Conservation (phyloP, 2,797 vertebrate species). For the Spondyliosoma cantharus region DNA sequence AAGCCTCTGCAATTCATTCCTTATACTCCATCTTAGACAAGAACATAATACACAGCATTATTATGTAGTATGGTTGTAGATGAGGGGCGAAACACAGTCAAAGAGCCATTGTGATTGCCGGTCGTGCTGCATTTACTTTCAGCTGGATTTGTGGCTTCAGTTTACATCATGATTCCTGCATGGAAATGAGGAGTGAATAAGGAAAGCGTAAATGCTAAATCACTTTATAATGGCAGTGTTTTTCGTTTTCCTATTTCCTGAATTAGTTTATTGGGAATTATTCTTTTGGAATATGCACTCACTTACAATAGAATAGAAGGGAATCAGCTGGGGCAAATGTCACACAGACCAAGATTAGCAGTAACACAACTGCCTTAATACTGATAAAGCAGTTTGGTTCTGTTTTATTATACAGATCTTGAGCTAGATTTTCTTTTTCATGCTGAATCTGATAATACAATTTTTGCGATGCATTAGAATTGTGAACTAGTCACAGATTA, state of each 20-base stretch:
- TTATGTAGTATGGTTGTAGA: slow-evolving; percentile 75
- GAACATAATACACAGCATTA: slow-evolving; percentile 76
- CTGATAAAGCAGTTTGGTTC: slow-evolving; percentile 19
- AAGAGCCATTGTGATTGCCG: slow-evolving; percentile 78
- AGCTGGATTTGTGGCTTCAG: slow-evolving; percentile 69
- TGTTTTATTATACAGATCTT: slow-evolving; percentile 4
- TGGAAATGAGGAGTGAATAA: slow-evolving; percentile 62
- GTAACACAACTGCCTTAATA: slow-evolving; percentile 8
- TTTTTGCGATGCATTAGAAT: background rate
- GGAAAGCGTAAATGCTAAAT: slow-evolving; percentile 63
- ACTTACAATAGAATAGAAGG: slow-evolving; percentile 34
- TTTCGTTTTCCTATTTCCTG: slow-evolving; percentile 41
- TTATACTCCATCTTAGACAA: slow-evolving; percentile 70
- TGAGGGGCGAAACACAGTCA: slow-evolving; percentile 76
- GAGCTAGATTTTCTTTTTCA: background rate
- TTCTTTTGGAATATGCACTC: slow-evolving; percentile 16
- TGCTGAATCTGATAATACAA: background rate
- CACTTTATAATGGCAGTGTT: slow-evolving; percentile 59
- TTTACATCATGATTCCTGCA: slow-evolving; percentile 64
- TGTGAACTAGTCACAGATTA: background rate
- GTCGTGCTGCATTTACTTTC: slow-evolving; percentile 69
- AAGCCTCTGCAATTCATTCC: slow-evolving; percentile 78
- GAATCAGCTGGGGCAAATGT: slow-evolving; percentile 16
- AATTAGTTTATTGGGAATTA: slow-evolving; percentile 46
- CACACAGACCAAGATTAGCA: slow-evolving; percentile 13